Evolutionary conservation across 2,888 invertebrate species (phyloP), one percentile per base, ranked within the genome.

Genomic region (Pediacus dermestoides): DNA sequence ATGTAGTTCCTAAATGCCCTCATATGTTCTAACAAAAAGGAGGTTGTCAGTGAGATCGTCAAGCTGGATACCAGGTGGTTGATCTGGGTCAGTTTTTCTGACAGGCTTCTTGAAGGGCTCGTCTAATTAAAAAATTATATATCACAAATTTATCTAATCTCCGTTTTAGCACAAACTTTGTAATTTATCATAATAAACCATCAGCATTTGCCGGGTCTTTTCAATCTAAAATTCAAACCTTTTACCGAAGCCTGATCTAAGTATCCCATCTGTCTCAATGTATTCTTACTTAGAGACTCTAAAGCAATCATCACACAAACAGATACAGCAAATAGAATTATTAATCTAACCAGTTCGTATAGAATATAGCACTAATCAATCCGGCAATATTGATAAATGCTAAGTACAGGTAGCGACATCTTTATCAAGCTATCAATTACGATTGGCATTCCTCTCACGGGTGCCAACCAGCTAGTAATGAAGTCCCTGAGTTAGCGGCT

Each of bases 371-470:
- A 9, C 42, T 35, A 45, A 35, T 50, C 45, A 50, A 36, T 43
- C 37, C 30, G n/a, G 25, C 39, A 27, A 35, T 45, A 48, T 39
- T 51, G 56, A 57, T 60, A 50, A 57, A 52, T 46, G 42, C 50
- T 53, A 58, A 60, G 57, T 59, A 63, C 60, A 55, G 55, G 62
- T 61, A 60, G 61, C 61, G 56, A 62, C 64, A 59, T 58, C 55
- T 62, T 64, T 62, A 64, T 64, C 64, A 51, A 40, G 36, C 61
- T 61, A 64, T 66, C 62, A 64, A 64, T 64, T 64, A 66, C 53
- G 39, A 49, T 42, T 52, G 39, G 52, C 52, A 48, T 52, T 51
- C 46, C 49, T 53, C 47, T 55, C 52, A 52, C 55, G 52, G 50
- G 52, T 54, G 51, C 56, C 55, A 55, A 54, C 41, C 45, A 52